Evolutionary conservation across 1,140 invertebrate genomes (phyloP).

Genomic region (Plodia interpunctella): DNA sequence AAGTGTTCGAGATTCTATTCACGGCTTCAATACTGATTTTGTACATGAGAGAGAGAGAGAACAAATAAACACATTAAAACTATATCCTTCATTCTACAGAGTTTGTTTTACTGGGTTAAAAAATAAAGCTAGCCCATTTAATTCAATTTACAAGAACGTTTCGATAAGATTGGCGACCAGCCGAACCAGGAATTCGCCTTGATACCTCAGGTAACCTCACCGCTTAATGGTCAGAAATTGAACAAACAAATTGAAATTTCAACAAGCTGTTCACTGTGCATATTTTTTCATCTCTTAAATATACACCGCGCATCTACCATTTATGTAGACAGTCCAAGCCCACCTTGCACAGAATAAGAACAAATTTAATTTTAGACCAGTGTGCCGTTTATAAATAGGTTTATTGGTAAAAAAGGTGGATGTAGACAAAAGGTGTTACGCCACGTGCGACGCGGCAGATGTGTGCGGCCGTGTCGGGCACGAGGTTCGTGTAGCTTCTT

Average conservation of each 20-base stretch:
- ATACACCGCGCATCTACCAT: background rate
- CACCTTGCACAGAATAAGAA: conserved; percentile 9
- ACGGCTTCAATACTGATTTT: no score
- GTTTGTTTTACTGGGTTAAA: no score
- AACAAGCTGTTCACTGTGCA: background rate
- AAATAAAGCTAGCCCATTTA: no score
- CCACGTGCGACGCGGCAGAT: conserved; percentile 55
- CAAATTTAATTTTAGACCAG: conserved; percentile 47
- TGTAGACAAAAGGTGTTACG: conserved; percentile 67
- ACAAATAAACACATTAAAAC: no score
- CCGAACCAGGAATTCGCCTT: background rate
- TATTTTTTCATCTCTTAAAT: background rate
- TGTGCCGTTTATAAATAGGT: conserved; percentile 57
- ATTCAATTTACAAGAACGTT: no score
- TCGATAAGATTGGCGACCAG: background rate
- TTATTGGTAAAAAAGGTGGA: conserved; percentile 54
- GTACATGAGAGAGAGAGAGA: no score
- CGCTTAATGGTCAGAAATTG: background rate
- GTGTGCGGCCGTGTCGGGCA: conserved; percentile 4
- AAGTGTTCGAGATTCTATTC: no score
- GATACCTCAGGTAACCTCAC: conserved; percentile 4
- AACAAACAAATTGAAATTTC: background rate
- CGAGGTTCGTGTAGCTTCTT: no score
- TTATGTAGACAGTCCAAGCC: background rate
- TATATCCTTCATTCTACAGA: no score